Base-by-base conservation (phyloP, 2,113 vertebrate genomes). In the Mungos mungo region DNA sequence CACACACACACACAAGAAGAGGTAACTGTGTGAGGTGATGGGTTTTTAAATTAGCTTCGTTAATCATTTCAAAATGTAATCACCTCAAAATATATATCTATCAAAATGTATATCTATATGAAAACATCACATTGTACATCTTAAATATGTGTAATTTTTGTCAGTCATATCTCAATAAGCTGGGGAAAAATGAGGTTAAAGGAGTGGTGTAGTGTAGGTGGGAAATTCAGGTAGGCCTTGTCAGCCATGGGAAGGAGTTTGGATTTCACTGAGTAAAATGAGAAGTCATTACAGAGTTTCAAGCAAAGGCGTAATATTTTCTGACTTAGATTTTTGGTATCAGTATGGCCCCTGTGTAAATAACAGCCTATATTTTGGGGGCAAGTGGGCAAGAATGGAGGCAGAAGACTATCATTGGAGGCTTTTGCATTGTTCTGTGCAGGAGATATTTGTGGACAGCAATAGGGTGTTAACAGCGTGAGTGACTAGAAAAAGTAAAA, bases 21-120 rank as follows among this genome's bases (percentile, higher is more conserved):
- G 35, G 50, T 77, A 84, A 88, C 33, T 76, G 15, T 76, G 45
- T 54, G 45, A 95, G 7, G 19, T 63, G 31, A 54, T 83, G 41
- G 68, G 45, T 95, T 84, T 90, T 90, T 80, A 84, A 83, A 77
- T 35, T 21, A 68, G 21, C 57, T 74, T 95, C 68, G 74, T 50
- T 83, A 90, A 74, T 65, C 57, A 89, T 82, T 95, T 83, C 10
- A 65, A 65, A 94, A 54, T 76, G 11, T 95, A 90, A 83, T 45
- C n/a, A 29, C 15, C 83, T 90, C 27, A 29, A 83, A 84, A 77
- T 95, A 7, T 83, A 16, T 57, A 60, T 82, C 7, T 63, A 65
- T 90, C 27, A 29, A 83, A 84, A 68, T 95, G 11, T 83, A 16
- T 57, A 47, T 82, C 7, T 63, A 65, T 65, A 60, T 84, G 52